Percentiles rank a stretch among this genome's conserved stretches.
These are phyloP conservation scores for Phasianus colchicus DNA, from an alignment of 2,113 vertebrate species.

Conservation along the genomic window DNA sequence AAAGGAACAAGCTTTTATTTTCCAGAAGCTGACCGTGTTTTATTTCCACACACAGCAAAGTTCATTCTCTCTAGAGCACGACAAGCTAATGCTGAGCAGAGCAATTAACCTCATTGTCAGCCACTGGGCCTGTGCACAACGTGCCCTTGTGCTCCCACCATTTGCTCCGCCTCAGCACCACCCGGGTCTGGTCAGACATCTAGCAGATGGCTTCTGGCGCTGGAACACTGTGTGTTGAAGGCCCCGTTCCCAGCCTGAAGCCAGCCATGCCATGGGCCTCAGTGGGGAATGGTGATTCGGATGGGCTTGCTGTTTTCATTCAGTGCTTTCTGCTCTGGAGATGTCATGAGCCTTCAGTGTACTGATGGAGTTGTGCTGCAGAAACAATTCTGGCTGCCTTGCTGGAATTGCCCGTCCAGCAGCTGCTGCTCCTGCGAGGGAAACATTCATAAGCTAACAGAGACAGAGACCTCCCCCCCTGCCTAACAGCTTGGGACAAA, in stretches of 20 bases:
- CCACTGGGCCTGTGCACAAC: neutral
- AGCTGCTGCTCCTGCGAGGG: neutral
- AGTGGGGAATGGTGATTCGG: fast-evolving
- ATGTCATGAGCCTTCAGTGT: neutral
- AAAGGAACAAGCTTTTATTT: neutral
- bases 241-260: neutral
- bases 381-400: neutral
- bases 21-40: fast-evolving
- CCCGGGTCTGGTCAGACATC: fast-evolving
- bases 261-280: fast-evolving
- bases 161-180: neutral
- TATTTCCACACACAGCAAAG: fast-evolving
- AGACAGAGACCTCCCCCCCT: neutral
- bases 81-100: neutral
- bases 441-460: neutral
- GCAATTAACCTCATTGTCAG: neutral
- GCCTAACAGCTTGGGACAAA: neutral
- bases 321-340: neutral
- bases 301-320: fast-evolving
- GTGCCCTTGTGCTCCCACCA: fast-evolving
- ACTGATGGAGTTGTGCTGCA: neutral
- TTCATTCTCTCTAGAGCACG: fast-evolving
- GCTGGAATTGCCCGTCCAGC: neutral
- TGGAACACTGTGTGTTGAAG: fast-evolving
- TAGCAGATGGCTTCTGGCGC: fast-evolving